Evolutionary conservation across 2,113 vertebrate genomes (phyloP), one percentile per base, ranked within the genome.

Genomic region (Ceuthmochares aereus): DNA sequence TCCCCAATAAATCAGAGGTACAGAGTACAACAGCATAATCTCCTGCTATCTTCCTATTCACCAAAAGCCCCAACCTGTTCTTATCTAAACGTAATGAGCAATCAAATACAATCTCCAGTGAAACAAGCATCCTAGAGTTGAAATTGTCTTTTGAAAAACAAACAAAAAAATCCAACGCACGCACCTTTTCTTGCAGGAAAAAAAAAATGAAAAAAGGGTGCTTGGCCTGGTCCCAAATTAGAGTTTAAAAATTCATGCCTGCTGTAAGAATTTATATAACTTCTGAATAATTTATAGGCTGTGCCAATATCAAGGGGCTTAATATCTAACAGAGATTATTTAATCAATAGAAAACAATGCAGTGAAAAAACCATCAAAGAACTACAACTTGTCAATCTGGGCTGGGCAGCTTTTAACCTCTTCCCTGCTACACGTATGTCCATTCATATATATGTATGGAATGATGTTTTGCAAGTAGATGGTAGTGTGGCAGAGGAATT

Each of bases 181-280:
- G 45, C 59, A 70, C 56, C 79, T 95, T 94, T 93, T 87, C 69
- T 91, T 25, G 1, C 20, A 49, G 52, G 52, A 2, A 4, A 40
- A 32, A 37, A 47, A n/a, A 34, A 16, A n/a, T 30, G 9, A 55
- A 55, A 63, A 27, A 66, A 66, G 79, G 88, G 34, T 64, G 93
- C 42, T 40, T 95, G 97, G 96, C 73, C 79, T 17, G 22, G 15
- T 84, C 85, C 97, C 97, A 97, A 96, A 97, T 96, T 76, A 91
- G 84, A 91, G 60, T 96, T 97, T 97, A 96, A 97, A 97, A 98
- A 98, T 98, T 97, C 94, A 97, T 97, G 95, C 82, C 73, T 5
- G 0, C 93, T 84, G 93, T 95, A 94, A 95, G 96, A 97, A 95
- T 97, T 94, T 96, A 96, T 96, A 96, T 95, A 96, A 95, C 76